A percentile compares a stretch with the other conserved stretches of the same genome.
phyloP scores from a whole-genome alignment of 2,888 invertebrate species.

The Ichneumon xanthorius region DNA sequence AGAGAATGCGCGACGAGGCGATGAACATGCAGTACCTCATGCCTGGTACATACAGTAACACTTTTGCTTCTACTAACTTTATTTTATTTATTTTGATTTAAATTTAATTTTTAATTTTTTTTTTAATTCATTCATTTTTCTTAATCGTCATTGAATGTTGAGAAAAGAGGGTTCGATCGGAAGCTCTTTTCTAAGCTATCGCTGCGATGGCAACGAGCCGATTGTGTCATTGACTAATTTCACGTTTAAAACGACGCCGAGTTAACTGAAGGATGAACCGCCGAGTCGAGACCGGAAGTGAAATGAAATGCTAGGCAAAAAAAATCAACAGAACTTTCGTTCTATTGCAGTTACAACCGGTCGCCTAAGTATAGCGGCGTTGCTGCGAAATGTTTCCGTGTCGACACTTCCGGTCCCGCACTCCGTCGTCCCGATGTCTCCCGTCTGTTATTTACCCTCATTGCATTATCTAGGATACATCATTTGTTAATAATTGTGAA shows the following conservation, averaged over 20 bases:
- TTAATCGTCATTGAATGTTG: neutral
- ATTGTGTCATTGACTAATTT: conserved; percentile 15
- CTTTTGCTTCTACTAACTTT: conserved; percentile 78
- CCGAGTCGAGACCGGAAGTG: conserved; percentile 38
- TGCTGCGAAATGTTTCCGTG: conserved; percentile 55
- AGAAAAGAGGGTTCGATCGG: conserved; percentile 3
- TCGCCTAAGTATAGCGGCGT: conserved; percentile 25
- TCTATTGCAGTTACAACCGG: conserved; percentile 5
- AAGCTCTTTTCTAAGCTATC: conserved; percentile 18
- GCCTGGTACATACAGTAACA: conserved; percentile 90
- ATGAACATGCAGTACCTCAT: conserved; percentile 99
- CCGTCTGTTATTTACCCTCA: conserved; percentile 17
- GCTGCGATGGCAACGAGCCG: neutral
- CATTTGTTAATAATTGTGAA: conserved; percentile 22
- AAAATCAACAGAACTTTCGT: conserved; percentile 35
- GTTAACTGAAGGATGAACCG: conserved; percentile 20
- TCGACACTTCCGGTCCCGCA: conserved; percentile 64
- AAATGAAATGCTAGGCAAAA: conserved; percentile 24
- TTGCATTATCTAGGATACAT: neutral
- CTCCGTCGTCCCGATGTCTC: conserved; percentile 1
- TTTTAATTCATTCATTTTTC: conserved; percentile 17
- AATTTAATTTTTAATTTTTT: neutral
- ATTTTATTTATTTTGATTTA: conserved; percentile 36
- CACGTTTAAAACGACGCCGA: neutral
- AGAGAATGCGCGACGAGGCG: conserved; percentile 97